Evolutionary conservation across 2,888 invertebrate species (phyloP).

Genomic region (Lithophane leautieri): DNA sequence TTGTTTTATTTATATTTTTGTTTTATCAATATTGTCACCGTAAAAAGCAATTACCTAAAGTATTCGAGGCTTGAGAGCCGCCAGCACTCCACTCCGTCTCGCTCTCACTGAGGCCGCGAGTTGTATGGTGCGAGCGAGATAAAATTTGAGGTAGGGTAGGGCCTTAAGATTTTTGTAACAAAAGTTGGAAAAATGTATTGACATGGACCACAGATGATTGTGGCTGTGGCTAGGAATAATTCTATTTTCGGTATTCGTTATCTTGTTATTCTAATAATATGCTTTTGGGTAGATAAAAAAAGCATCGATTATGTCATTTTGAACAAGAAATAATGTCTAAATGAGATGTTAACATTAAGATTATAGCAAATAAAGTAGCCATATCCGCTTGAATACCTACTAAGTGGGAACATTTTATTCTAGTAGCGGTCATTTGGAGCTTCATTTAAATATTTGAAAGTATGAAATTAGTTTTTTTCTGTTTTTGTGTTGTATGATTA

Average conservation of each 20-base stretch:
- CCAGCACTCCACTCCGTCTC: no score
- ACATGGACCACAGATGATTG: slow-evolving; percentile 23
- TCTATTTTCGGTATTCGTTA: slow-evolving; percentile 29
- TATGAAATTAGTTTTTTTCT: slow-evolving; percentile 15
- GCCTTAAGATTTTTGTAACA: slow-evolving; percentile 29
- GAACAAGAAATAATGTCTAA: slow-evolving; percentile 39
- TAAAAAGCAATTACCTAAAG: no score
- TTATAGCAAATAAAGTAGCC: slow-evolving; percentile 51
- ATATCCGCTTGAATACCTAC: slow-evolving; percentile 27
- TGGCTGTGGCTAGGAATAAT: slow-evolving; percentile 21
- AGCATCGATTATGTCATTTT: slow-evolving; percentile 35
- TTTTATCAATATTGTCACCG: no score
- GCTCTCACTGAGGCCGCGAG: no score
- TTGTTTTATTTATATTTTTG: no score
- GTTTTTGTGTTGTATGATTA: slow-evolving; percentile 7
- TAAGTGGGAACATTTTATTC: slow-evolving; percentile 33
- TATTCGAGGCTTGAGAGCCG: no score
- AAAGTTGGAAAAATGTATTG: slow-evolving; percentile 27
- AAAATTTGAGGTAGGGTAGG: no score
- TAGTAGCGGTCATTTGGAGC: slow-evolving; percentile 35
- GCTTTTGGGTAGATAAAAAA: slow-evolving; percentile 18
- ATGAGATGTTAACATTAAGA: slow-evolving; percentile 50
- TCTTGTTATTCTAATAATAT: slow-evolving; percentile 50
- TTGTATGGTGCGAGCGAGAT: no score
- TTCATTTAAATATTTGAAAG: slow-evolving; percentile 54